These are phyloP conservation scores for Gymnoscelis rufifasciata DNA, from an alignment of 2,888 invertebrate species.

Conservation along the genomic window DNA sequence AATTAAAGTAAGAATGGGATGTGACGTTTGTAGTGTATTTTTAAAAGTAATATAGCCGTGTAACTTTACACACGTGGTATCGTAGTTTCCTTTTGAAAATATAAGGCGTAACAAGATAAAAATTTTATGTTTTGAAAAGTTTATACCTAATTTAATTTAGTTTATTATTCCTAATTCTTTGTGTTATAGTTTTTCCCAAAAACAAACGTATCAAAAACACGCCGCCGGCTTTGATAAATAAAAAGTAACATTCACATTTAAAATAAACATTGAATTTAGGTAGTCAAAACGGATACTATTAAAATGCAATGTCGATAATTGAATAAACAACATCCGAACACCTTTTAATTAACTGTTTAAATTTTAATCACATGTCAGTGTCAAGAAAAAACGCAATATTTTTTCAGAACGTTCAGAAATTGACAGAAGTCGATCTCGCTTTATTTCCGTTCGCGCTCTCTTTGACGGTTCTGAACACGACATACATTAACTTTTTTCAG, in stretches of 20 bases:
- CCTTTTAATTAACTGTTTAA: too few species aligned
- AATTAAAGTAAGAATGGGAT: constrained; percentile 68
- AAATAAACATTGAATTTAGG: too few species aligned
- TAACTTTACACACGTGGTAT: constrained; percentile 41
- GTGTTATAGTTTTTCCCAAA: too few species aligned
- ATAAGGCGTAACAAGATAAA: not conserved
- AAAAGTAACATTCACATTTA: too few species aligned
- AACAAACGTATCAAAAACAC: too few species aligned
- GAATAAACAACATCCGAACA: too few species aligned
- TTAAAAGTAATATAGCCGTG: constrained; percentile 62
- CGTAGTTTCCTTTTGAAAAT: constrained; percentile 6
- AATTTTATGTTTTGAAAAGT: not conserved
- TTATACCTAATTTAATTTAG: too few species aligned
- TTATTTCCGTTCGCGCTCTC: constrained; percentile 35
- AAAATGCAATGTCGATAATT: too few species aligned
- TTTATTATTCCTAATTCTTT: too few species aligned
- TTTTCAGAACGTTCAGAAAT: constrained; percentile 25
- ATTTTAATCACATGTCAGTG: too few species aligned
- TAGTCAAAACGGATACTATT: too few species aligned
- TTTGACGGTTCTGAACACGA: constrained; percentile 76
- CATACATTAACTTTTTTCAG: constrained; percentile 72
- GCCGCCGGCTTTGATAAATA: too few species aligned
- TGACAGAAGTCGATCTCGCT: constrained; percentile 34
- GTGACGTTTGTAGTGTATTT: constrained; percentile 65
- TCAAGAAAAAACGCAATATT: constrained; percentile 4